These are phyloP conservation scores for Chelon labrosus DNA, from an alignment of 2,797 vertebrate species.

Conservation along the genomic window DNA sequence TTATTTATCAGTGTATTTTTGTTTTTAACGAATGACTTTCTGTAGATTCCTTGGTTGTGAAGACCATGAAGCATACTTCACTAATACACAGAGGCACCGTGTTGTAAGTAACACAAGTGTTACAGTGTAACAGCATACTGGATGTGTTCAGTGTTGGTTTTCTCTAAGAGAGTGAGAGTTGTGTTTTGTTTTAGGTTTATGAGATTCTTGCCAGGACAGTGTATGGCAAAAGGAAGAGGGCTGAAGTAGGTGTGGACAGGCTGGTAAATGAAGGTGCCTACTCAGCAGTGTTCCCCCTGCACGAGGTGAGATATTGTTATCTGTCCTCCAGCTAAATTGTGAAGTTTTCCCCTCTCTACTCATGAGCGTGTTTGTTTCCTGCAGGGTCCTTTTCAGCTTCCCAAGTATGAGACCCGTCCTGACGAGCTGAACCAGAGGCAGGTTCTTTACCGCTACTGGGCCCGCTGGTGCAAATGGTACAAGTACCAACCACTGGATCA, in stretches of 20 bases:
- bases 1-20: not conserved
- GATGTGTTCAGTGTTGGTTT: not conserved
- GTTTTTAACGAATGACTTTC: not conserved
- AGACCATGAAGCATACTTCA: slow-evolving; percentile 82
- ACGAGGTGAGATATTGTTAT: slow-evolving; percentile 76
- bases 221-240: slow-evolving; percentile 84
- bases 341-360: not conserved
- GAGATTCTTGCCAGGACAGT: slow-evolving; percentile 85
- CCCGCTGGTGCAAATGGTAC: slow-evolving; percentile 87
- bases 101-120: slow-evolving; percentile 77
- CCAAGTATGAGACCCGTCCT: slow-evolving; percentile 64
- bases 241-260: slow-evolving; percentile 85
- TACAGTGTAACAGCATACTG: not conserved
- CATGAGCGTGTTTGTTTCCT: not conserved
- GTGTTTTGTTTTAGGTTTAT: slow-evolving; percentile 79
- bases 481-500: slow-evolving; percentile 89
- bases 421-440: slow-evolving; percentile 86
- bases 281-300: slow-evolving; percentile 84
- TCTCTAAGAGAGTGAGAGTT: not conserved
- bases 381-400: slow-evolving; percentile 83
- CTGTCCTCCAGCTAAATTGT: not conserved
- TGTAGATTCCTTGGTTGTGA: slow-evolving; percentile 86
- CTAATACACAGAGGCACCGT: slow-evolving; percentile 84
- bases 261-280: slow-evolving; percentile 85
- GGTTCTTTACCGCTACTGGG: slow-evolving; percentile 86